Evolutionary conservation across 2,888 invertebrate species (phyloP).

Genomic region (Xanthorhoe designata): DNA sequence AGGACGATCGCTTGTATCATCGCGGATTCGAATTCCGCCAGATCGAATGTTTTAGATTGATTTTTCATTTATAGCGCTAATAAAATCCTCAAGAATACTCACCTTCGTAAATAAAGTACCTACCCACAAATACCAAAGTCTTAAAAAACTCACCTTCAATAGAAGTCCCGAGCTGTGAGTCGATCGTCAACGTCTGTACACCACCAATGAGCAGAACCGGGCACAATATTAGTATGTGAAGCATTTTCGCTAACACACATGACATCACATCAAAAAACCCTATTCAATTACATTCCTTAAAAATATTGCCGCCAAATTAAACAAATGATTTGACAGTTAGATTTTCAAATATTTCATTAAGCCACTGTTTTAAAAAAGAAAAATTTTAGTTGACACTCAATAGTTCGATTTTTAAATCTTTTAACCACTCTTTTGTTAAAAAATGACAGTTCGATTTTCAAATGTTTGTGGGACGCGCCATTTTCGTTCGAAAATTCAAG

Average conservation of each 20-base stretch:
- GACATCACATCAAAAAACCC: constrained; percentile 47
- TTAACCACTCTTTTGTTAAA: background rate
- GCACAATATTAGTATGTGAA: constrained; percentile 68
- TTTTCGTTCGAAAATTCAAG: constrained; percentile 2
- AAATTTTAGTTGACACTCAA: too few species aligned
- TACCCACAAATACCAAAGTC: background rate
- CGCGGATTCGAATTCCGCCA: too few species aligned
- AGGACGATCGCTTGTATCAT: too few species aligned
- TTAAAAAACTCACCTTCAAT: constrained; percentile 68
- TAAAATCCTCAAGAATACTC: too few species aligned
- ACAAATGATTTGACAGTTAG: background rate
- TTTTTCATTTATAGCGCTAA: too few species aligned
- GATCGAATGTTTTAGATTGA: too few species aligned
- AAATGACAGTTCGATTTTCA: constrained; percentile 21
- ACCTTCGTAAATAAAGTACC: too few species aligned
- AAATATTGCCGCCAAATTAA: background rate
- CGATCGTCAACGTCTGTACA: constrained; percentile 76
- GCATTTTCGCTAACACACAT: constrained; percentile 65
- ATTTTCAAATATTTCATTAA: background rate
- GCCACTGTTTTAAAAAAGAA: background rate
- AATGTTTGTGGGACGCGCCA: constrained; percentile 8
- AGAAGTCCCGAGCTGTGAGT: constrained; percentile 77
- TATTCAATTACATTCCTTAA: constrained; percentile 18
- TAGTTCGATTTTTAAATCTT: background rate
- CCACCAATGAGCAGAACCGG: constrained; percentile 71